Base-by-base conservation (phyloP, 2,797 vertebrate genomes). In the Dromococcyx pavoninus region DNA sequence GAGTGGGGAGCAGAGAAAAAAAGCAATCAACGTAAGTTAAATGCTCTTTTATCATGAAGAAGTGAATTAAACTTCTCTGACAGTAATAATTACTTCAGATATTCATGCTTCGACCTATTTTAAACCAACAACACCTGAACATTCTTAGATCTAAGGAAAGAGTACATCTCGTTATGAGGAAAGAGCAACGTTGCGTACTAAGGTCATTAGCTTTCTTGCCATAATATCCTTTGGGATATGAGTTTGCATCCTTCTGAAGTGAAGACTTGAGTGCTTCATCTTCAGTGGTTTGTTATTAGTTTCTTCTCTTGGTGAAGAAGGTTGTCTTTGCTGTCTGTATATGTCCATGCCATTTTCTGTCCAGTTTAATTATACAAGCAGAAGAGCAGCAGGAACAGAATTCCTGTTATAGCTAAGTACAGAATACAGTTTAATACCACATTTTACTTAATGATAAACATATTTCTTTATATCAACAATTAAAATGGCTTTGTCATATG, bases 281-380 rank as follows among this genome's bases (percentile, higher is more conserved):
- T 92, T 91, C 76, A 91, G 79, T 57, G 62, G 67, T 91, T 91
- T 93, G 48, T 56, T 83, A 35, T 51, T 50, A 62, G 46, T 69
- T 94, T 74, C 87, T 96, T 93, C 89, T 82, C 67, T 93, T 61
- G 15, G 58, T 89, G 85, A 91, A 92, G 85, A 92, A 71, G 12
- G 43, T 43, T 86, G 76, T 86, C 78, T 78, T 67, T 94, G 62
- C 58, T 93, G 51, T 53, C 41, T 91, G 53, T 81, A 25, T 43
- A 24, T 23, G 51, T 64, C 71, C 32, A 7, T 67, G 56, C 37
- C 33, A 19, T 94, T 78, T 92, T 69, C 86, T 80, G 32, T 69
- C 54, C 54, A 60, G 17, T 65, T 91, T 66, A 64, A 62, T 35
- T 66, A 17, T n/a, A 70, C 44, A 86, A 74, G 62, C 58, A 56